Evolutionary conservation across 1,140 invertebrate genomes (phyloP).

Genomic region (Pachypsylla venusta): DNA sequence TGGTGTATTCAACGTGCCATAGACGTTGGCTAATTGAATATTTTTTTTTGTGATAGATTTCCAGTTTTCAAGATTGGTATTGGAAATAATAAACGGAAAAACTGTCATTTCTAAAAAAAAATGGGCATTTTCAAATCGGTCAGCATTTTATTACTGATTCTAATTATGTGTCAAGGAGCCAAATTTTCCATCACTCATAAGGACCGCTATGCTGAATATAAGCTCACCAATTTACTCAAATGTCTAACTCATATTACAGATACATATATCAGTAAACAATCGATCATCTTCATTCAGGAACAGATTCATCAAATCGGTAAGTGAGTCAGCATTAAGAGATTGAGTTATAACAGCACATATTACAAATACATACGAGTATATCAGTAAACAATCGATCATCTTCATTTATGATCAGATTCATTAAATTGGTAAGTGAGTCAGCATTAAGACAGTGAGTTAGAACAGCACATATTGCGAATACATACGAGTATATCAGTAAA

Average conservation of each 20-base stretch:
- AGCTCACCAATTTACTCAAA: not conserved
- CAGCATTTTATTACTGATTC: not conserved
- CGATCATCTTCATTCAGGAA: not conserved
- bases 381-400: not conserved
- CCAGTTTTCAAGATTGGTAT: not conserved
- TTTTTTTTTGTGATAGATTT: not conserved
- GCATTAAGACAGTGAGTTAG: too few species aligned
- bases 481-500: not conserved
- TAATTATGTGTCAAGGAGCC: not conserved
- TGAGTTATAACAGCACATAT: too few species aligned
- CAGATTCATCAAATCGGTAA: conserved; percentile 1
- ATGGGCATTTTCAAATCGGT: not conserved
- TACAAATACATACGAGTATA: not conserved
- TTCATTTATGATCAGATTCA: not conserved
- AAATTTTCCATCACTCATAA: conserved; percentile 4
- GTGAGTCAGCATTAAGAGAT: too few species aligned
- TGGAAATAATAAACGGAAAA: not conserved
- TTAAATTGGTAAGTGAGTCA: conserved; percentile 7
- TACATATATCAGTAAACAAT: not conserved
- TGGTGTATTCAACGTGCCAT: not conserved
- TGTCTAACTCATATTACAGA: not conserved
- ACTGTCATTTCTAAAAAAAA: not conserved
- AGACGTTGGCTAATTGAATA: not conserved
- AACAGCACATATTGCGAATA: not conserved
- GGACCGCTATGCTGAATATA: not conserved